These are phyloP conservation scores for Myxocyprinus asiaticus DNA, from an alignment of 2,113 vertebrate genomes.

Conservation along the genomic window DNA sequence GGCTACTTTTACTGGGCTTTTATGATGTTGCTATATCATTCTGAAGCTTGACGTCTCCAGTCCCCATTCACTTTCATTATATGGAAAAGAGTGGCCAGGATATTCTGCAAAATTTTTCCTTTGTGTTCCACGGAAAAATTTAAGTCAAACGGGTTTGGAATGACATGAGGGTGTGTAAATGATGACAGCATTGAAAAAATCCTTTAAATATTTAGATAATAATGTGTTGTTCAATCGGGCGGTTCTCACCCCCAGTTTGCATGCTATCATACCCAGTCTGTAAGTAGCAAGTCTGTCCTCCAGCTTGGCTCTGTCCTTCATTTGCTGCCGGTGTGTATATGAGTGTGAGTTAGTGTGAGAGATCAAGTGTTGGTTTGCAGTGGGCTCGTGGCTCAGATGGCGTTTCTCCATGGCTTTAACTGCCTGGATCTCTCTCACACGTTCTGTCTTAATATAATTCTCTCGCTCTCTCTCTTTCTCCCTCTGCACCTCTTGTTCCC, in stretches of 20 bases:
- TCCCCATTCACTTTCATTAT: no score
- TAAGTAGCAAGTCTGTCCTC: constrained; percentile 82
- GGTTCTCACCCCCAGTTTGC: no score
- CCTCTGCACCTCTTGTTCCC: constrained; percentile 80
- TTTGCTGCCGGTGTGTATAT: constrained; percentile 74
- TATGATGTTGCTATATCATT: no score
- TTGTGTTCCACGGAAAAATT: no score
- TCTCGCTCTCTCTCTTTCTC: constrained; percentile 81
- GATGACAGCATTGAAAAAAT: no score
- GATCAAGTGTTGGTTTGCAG: constrained; percentile 53
- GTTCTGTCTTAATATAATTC: constrained; percentile 84
- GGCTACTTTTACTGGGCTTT: no score
- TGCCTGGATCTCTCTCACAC: constrained; percentile 85
- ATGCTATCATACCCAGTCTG: constrained; percentile 79
- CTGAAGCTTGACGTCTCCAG: no score
- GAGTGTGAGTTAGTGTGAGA: constrained; percentile 18
- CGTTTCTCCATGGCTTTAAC: constrained; percentile 89
- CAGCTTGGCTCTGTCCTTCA: constrained; percentile 83
- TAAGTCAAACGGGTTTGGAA: no score
- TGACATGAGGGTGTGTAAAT: no score
- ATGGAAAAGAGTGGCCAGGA: no score
- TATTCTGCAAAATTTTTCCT: no score
- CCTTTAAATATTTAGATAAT: no score
- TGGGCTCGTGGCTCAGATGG: constrained; percentile 81
- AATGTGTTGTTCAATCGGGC: not conserved